A percentile compares a stretch with the other conserved stretches of the same genome.
Conservation (phyloP, 2,113 vertebrate species). For the Sturnira hondurensis region DNA sequence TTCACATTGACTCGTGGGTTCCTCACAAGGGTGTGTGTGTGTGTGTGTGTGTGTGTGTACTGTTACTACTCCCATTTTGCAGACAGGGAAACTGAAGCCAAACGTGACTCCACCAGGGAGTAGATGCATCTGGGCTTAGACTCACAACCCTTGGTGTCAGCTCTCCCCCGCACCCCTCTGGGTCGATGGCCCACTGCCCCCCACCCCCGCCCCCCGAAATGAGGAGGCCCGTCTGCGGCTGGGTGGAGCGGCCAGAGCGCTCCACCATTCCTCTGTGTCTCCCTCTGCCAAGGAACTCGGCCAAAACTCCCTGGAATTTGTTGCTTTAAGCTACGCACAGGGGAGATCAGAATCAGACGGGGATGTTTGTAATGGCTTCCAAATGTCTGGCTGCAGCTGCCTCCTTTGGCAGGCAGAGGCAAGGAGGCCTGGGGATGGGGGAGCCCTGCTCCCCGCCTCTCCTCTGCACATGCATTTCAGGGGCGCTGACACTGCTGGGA, state of each 20-base stretch:
- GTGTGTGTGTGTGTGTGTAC: background rate
- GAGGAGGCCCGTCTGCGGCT: background rate
- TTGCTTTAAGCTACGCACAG: slow-evolving; percentile 25
- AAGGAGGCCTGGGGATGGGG: background rate
- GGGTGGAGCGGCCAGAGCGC: background rate
- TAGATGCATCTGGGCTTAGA: background rate
- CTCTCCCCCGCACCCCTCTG: background rate
- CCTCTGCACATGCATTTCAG: background rate
- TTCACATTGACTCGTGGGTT: background rate
- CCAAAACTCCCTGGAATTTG: slow-evolving; percentile 72
- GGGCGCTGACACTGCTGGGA: background rate
- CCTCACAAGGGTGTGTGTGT: background rate
- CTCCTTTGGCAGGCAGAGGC: background rate
- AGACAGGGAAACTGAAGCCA: background rate
- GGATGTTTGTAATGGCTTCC: slow-evolving; percentile 71
- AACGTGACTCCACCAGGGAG: background rate
- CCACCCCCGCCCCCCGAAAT: background rate
- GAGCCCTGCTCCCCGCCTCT: background rate
- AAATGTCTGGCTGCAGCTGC: slow-evolving; percentile 68
- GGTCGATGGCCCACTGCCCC: background rate
- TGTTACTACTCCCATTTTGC: background rate
- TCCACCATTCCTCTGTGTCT: slow-evolving; percentile 21
- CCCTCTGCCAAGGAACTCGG: slow-evolving; percentile 56
- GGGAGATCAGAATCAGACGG: slow-evolving; percentile 61
- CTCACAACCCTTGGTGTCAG: background rate